These are phyloP conservation scores for Australoheros scitulus DNA, from an alignment of 2,113 vertebrate genomes.

Conservation along the genomic window DNA sequence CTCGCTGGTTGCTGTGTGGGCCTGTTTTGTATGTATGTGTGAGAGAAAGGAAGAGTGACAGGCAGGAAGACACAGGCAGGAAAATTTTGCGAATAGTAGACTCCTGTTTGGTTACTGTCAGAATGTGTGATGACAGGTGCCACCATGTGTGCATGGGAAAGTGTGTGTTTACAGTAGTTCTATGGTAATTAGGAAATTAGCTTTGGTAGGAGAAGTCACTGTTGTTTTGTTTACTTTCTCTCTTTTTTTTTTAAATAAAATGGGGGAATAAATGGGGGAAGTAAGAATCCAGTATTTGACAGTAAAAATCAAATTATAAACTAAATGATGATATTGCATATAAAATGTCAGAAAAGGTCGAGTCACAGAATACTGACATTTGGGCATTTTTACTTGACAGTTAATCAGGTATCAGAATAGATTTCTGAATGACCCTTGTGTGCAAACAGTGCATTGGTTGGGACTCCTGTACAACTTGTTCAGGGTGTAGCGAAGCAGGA, in stretches of 20 bases:
- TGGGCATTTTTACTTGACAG: too few relatives aligned
- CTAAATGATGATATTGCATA: neutral
- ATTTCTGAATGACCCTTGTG: neutral
- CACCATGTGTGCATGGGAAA: neutral
- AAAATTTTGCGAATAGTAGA: neutral
- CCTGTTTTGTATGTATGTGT: conserved; percentile 7
- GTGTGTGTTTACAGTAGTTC: neutral
- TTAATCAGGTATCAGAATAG: too few relatives aligned
- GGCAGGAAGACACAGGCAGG: neutral
- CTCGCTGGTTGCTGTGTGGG: conserved; percentile 24
- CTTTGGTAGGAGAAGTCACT: neutral
- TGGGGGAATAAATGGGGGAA: neutral
- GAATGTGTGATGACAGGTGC: neutral
- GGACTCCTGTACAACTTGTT: conserved; percentile 28
- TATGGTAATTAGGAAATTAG: neutral
- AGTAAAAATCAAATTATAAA: neutral
- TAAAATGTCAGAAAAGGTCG: neutral
- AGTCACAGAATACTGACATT: too few relatives aligned
- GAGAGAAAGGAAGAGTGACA: neutral
- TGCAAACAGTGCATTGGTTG: neutral
- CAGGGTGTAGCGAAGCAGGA: conserved; percentile 33
- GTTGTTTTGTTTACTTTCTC: neutral
- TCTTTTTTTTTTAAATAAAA: neutral
- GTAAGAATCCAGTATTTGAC: neutral
- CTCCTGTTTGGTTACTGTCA: neutral